Percentiles rank a stretch among this genome's conserved stretches.
These are phyloP conservation scores for Pleuronectes platessa DNA, from an alignment of 2,113 vertebrate genomes.

Conservation along the genomic window DNA sequence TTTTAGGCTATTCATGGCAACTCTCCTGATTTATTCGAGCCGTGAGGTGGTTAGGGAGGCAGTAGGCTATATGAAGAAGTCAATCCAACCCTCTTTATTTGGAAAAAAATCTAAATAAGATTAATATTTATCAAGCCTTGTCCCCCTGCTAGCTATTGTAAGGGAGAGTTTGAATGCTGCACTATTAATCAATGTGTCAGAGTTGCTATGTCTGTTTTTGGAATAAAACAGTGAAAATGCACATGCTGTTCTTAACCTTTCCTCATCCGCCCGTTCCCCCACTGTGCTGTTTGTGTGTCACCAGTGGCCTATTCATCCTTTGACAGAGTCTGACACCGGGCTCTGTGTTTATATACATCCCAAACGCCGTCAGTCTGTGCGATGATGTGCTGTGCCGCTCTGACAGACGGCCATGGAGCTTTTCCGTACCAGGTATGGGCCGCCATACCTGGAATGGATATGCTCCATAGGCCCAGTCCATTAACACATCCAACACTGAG, in stretches of 20 bases:
- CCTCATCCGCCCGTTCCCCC: slow-evolving; percentile 19
- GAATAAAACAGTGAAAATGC: slow-evolving; percentile 10
- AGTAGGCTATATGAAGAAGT: neutral
- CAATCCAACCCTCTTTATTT: neutral
- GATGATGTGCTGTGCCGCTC: slow-evolving; percentile 45
- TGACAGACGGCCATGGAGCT: slow-evolving; percentile 38
- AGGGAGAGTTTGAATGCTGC: slow-evolving; percentile 20
- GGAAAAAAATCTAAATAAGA: slow-evolving; percentile 11
- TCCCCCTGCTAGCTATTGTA: slow-evolving; percentile 4
- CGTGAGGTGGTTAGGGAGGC: neutral
- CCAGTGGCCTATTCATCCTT: slow-evolving; percentile 49
- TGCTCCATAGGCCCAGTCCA: slow-evolving; percentile 70
- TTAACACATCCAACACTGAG: slow-evolving; percentile 68
- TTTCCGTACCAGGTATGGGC: slow-evolving; percentile 44
- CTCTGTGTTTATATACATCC: slow-evolving; percentile 57
- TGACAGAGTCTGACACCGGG: slow-evolving; percentile 43
- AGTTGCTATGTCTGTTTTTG: slow-evolving; percentile 25
- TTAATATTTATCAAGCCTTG: slow-evolving; percentile 15
- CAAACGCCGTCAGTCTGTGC: slow-evolving; percentile 42
- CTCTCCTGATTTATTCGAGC: slow-evolving; percentile 3
- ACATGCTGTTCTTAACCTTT: slow-evolving; percentile 51
- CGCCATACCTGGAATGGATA: slow-evolving; percentile 62
- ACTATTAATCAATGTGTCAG: slow-evolving; percentile 23
- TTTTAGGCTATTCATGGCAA: slow-evolving; percentile 1
- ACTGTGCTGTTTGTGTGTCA: slow-evolving; percentile 37